Base-by-base conservation (phyloP, 1,140 invertebrate species). In the Nasonia longicornis region DNA sequence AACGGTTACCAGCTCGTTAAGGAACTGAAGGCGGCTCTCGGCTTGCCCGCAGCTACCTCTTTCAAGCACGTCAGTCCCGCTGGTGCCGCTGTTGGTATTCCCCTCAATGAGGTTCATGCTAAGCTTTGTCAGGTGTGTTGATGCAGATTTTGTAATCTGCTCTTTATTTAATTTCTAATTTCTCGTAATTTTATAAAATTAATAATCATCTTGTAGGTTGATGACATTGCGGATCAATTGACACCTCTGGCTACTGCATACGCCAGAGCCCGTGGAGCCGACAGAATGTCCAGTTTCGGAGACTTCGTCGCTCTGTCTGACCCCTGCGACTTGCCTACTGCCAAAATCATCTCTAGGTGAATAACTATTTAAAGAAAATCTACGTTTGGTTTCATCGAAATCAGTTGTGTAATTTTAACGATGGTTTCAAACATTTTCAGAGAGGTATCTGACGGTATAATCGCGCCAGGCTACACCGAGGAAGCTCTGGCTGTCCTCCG, bases 41-140 rank as follows among this genome's bases (percentile, higher is more conserved):
- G 93, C 29, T 88, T 98, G 14, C 97, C 98, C 7, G 97, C 98
- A 0, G 98, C 98, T 0, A 95, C 98, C 0, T 99, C 98, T 26
- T 99, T 99, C 89, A 99, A 99, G 89, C 98, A 99, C 88, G 98
- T 99, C 0, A 98, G 97, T 64, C 98, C 98, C 8, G 98, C 98
- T 67, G 97, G 98, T 10, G 98, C 98, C 12, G 98, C 98, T 83
- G 94, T 99, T 26, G 97, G 95, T 0, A 90, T 95, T 12, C 95
- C 97, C 0, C 90, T 99, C 1, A 92, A 92, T 77, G 85, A 91
- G 1, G 93, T 94, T 52, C 92, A 98, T 92, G 96, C 96, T 2
- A 95, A 95, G 87, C 91, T 99, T 0, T 99, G 97, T 87, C 98
- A 98, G 95, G 98, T 99, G n/a, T 67, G 26, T 29, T 14, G 3